Conservation (phyloP, 2,888 invertebrate species). For the Anthophora plumipes region DNA sequence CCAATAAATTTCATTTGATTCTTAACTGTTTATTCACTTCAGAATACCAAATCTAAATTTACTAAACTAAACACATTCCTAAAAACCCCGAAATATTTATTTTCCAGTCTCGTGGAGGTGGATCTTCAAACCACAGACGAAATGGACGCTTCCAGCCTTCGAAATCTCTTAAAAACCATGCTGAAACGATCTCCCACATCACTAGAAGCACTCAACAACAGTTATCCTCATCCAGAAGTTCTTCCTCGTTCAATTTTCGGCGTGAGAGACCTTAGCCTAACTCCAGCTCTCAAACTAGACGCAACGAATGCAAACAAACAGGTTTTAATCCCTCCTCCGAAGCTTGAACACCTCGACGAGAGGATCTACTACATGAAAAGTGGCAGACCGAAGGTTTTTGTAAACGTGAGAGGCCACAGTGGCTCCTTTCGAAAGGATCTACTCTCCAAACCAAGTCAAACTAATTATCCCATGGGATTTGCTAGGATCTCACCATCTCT, state of each 20-base stretch:
- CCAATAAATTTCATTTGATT: too few relatives aligned
- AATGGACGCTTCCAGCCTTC: slow-evolving; percentile 74
- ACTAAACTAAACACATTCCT: too few relatives aligned
- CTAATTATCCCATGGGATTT: slow-evolving; percentile 60
- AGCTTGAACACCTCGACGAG: slow-evolving; percentile 69
- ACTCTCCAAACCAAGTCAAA: slow-evolving; percentile 56
- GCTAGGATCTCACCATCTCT: slow-evolving; percentile 66
- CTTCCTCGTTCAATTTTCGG: slow-evolving; percentile 79
- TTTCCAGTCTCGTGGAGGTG: slow-evolving; percentile 78
- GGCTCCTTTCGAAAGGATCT: slow-evolving; percentile 72
- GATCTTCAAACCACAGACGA: slow-evolving; percentile 77
- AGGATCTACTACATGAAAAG: slow-evolving; percentile 80
- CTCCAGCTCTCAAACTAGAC: slow-evolving; percentile 64
- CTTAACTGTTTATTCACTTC: too few relatives aligned
- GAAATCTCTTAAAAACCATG: slow-evolving; percentile 76
- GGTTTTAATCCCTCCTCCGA: slow-evolving; percentile 60
- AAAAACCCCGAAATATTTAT: too few relatives aligned
- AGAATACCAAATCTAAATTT: too few relatives aligned
- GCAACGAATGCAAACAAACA: slow-evolving; percentile 60
- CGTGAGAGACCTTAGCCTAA: slow-evolving; percentile 74
- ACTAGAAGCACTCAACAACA: slow-evolving; percentile 54
- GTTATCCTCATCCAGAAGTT: slow-evolving; percentile 76
- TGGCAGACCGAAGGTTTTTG: slow-evolving; percentile 78
- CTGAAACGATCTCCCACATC: slow-evolving; percentile 70
- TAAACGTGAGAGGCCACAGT: slow-evolving; percentile 77